Evolutionary conservation across 2,113 vertebrate genomes (phyloP), one percentile per base, ranked within the genome.

Genomic region (Colossoma macropomum): DNA sequence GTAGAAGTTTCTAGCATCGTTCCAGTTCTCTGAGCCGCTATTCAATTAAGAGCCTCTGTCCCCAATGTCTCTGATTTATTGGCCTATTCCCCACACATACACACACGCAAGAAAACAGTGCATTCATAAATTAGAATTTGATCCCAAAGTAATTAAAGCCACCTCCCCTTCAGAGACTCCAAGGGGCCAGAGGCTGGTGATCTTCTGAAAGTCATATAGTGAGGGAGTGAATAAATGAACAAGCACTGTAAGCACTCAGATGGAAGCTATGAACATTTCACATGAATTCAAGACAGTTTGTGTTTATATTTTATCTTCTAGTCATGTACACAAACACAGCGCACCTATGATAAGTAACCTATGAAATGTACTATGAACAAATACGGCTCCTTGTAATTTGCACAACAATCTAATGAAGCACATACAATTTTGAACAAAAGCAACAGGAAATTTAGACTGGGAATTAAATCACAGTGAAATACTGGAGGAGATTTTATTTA

Each of bases 31-130:
- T 32, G 68, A 87, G 84, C 70, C 56, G 32, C 80, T 60, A 80
- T 86, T 83, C 89, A 88, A 85, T 89, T 88, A 87, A 84, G 82
- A 59, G 1, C 17, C 45, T 0, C 1, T 76, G 32, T 80, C 50
- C 81, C 59, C 80, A 30, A 68, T 80, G 54, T 77, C 75, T 77
- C 71, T 86, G 89, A 91, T 90, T 92, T 91, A 91, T 87, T 84
- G 80, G 62, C 77, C 75, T 71, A 83, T 90, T 86, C 80, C 30
- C 90, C 30, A 68, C 27, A 66, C 63, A 66, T 27, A 66, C 63
- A 66, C 32, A 80, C 79, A 81, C 68, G 59, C 79, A 60, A 69
- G 70, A 85, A 85, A 87, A 88, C 65, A 84, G 80, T 86, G 75
- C 66, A 80, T 23, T 84, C 77, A 88, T 90, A 86, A 90, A 91